A percentile compares a stretch with the other conserved stretches of the same genome.
phyloP scores from a whole-genome alignment of 2,797 vertebrate genomes.

The Sebastes trivittatus region DNA sequence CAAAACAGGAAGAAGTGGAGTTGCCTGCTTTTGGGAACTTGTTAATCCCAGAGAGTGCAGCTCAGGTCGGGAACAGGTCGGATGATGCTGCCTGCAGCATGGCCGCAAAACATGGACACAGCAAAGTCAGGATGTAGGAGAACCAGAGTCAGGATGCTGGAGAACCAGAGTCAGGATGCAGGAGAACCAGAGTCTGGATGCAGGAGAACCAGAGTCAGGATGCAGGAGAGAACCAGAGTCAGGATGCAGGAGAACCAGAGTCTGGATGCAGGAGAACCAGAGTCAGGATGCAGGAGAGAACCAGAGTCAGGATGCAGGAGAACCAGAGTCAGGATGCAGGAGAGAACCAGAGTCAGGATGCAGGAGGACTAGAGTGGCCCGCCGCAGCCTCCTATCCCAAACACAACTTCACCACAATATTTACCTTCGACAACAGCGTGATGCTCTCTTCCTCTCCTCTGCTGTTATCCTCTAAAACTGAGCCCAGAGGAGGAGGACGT shows the following conservation, averaged over 20 bases:
- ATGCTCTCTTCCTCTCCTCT: neutral
- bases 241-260: no score
- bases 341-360: conserved; percentile 37
- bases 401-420: conserved; percentile 60
- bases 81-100: conserved; percentile 74
- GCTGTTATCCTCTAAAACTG: neutral
- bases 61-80: conserved; percentile 63
- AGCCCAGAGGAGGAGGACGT: neutral
- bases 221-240: no score
- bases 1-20: neutral
- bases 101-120: conserved; percentile 55
- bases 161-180: no score
- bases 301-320: no score
- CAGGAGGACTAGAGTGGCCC: conserved; percentile 19
- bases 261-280: no score
- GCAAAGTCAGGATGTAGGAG: conserved; percentile 33
- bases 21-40: neutral
- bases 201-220: conserved; percentile 8
- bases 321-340: conserved; percentile 27
- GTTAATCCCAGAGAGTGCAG: conserved; percentile 1
- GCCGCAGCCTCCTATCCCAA: conserved; percentile 65
- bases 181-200: no score
- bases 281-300: no score
- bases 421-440: neutral
- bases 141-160: no score